Evolutionary conservation across 2,888 invertebrate genomes (phyloP).

Genomic region (Agonopterix subpropinquella): DNA sequence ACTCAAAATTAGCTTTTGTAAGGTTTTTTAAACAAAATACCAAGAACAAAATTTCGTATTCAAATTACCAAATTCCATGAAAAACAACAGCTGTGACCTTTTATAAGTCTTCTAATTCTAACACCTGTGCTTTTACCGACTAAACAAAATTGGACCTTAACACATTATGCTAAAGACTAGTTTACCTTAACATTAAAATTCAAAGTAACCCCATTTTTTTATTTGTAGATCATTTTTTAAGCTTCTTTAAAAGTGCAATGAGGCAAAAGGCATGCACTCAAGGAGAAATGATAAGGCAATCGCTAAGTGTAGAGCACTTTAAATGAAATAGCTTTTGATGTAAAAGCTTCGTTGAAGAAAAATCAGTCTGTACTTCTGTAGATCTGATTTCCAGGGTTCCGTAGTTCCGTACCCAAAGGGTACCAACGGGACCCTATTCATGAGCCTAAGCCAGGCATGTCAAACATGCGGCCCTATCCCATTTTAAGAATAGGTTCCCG

Average conservation of each 20-base stretch:
- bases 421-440: no score
- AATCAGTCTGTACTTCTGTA: no score
- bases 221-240: background rate
- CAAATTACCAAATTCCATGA: slow-evolving; percentile 3
- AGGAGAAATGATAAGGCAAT: background rate
- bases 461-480: no score
- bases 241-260: background rate
- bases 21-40: background rate
- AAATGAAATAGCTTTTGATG: no score
- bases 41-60: background rate
- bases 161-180: background rate
- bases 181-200: background rate
- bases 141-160: slow-evolving; percentile 12
- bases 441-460: no score
- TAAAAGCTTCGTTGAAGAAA: no score
- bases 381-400: no score
- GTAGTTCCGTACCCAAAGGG: no score
- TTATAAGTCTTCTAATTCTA: slow-evolving; percentile 19
- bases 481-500: no score
- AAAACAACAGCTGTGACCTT: slow-evolving; percentile 7
- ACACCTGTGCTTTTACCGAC: slow-evolving; percentile 8
- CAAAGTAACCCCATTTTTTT: background rate
- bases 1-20: no score
- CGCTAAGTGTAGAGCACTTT: background rate
- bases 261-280: background rate